phyloP scores from a whole-genome alignment of 2,113 vertebrate species.

The Mobula birostris region DNA sequence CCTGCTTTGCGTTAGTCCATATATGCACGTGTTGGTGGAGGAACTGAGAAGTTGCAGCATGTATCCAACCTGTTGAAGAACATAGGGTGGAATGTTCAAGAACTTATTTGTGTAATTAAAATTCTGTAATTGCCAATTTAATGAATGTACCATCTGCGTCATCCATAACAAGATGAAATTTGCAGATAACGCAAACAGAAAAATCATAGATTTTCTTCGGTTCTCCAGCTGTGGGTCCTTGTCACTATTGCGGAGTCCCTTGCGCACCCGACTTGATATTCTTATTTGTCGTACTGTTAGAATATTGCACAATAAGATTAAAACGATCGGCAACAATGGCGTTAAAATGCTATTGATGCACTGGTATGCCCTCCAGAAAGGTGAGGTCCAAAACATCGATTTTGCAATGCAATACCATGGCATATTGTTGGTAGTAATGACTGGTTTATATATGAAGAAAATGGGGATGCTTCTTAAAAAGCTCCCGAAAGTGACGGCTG shows the following conservation, averaged over 20 bases:
- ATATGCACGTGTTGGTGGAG: too few species aligned
- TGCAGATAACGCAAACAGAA: too few species aligned
- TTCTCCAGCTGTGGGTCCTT: neutral
- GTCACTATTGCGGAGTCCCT: neutral
- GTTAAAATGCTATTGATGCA: neutral
- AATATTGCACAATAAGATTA: neutral
- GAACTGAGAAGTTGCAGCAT: too few species aligned
- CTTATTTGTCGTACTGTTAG: neutral
- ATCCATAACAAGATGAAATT: too few species aligned
- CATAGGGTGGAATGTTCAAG: too few species aligned
- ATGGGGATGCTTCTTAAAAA: neutral
- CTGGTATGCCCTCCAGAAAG: neutral
- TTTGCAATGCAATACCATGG: neutral
- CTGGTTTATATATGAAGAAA: neutral
- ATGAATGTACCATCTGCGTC: too few species aligned
- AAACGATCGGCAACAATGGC: neutral
- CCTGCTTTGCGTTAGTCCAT: too few species aligned
- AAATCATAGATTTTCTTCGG: too few species aligned
- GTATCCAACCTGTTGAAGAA: too few species aligned
- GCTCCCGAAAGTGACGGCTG: neutral
- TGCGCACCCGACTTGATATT: neutral
- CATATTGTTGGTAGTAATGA: neutral
- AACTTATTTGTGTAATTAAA: too few species aligned
- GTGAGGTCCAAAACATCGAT: neutral
- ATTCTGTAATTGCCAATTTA: too few species aligned